Percentiles rank a stretch among this genome's conserved stretches.
These are phyloP conservation scores for Ennomos quercinarius DNA, from an alignment of 2,888 invertebrate genomes.

Conservation along the genomic window DNA sequence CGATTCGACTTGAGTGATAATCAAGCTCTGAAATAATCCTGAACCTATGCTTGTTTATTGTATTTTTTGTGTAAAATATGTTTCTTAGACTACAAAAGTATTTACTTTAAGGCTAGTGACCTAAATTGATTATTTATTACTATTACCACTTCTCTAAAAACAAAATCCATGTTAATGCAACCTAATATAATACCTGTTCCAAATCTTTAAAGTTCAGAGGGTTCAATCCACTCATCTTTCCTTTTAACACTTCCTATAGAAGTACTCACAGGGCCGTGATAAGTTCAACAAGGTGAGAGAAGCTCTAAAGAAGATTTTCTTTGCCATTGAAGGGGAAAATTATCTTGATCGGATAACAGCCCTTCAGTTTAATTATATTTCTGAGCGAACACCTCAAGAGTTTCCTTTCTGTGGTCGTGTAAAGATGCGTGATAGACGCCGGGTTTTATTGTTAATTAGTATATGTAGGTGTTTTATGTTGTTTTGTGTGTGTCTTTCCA, in stretches of 20 bases:
- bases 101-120: no score
- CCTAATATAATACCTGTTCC: background rate
- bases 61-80: no score
- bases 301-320: constrained; percentile 61
- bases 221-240: constrained; percentile 14
- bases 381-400: constrained; percentile 34
- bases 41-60: no score
- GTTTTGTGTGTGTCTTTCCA: background rate
- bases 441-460: constrained; percentile 6
- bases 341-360: constrained; percentile 66
- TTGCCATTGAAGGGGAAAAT: constrained; percentile 66
- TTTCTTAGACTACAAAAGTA: no score
- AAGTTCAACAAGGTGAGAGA: constrained; percentile 43
- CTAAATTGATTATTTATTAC: no score
- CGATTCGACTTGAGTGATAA: no score
- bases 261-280: constrained; percentile 16
- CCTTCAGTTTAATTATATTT: constrained; percentile 62
- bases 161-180: no score
- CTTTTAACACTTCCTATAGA: constrained; percentile 20
- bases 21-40: no score
- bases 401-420: constrained; percentile 6
- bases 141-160: no score
- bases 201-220: background rate
- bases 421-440: constrained; percentile 20
- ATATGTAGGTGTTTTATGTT: background rate